Evolutionary conservation across 2,113 vertebrate genomes (phyloP).

Genomic region (Cercocebus atys): DNA sequence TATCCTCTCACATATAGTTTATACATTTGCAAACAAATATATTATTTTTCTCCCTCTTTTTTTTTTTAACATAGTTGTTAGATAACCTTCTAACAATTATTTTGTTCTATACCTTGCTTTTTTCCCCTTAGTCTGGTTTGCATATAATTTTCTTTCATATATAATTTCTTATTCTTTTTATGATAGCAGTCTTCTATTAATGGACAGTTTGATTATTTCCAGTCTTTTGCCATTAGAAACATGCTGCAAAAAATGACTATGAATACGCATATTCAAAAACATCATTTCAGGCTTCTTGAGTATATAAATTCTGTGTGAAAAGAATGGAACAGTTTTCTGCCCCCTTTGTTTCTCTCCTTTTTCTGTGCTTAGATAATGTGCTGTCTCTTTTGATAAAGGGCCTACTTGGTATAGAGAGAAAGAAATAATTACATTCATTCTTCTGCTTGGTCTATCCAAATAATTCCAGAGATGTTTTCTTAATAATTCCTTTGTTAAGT

Average conservation of each 20-base stretch:
- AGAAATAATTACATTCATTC: neutral
- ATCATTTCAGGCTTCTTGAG: neutral
- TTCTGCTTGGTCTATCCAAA: neutral
- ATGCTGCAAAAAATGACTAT: neutral
- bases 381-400: neutral
- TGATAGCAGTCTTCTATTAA: neutral
- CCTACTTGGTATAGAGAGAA: neutral
- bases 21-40: neutral
- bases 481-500: neutral
- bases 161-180: neutral
- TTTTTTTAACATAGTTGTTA: slow-evolving; percentile 5
- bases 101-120: neutral
- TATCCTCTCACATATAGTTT: neutral
- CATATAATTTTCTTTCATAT: neutral
- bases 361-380: neutral
- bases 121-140: neutral
- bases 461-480: neutral
- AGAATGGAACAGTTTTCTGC: neutral
- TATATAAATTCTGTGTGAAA: neutral
- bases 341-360: neutral
- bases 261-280: neutral
- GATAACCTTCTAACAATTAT: neutral
- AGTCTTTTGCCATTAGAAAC: neutral
- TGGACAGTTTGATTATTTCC: neutral
- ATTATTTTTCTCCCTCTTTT: neutral